Evolutionary conservation across 2,888 invertebrate species (phyloP).

Genomic region (Caenorhabditis sinica): DNA sequence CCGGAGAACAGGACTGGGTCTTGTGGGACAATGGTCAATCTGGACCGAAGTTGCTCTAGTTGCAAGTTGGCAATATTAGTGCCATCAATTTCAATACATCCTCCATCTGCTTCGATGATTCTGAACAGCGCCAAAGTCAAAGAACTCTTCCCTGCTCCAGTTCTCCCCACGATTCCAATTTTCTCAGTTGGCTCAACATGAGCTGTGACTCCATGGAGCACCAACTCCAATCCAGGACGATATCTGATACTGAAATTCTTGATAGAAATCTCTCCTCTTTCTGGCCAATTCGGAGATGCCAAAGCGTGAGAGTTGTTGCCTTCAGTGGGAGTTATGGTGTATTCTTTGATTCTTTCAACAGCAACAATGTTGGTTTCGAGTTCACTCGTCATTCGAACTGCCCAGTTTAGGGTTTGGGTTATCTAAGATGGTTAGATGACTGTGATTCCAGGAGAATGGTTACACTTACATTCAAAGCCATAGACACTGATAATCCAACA

Average conservation of each 20-base stretch:
- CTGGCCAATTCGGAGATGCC: conserved; percentile 81
- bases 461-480: conserved; percentile 84
- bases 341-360: conserved; percentile 83
- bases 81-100: conserved; percentile 91
- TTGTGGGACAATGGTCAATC: conserved; percentile 89
- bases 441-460: neutral
- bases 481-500: conserved; percentile 86
- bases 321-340: conserved; percentile 84
- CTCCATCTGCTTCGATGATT: conserved; percentile 90
- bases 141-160: conserved; percentile 89
- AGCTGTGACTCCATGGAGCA: conserved; percentile 90
- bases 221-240: conserved; percentile 87
- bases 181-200: conserved; percentile 91
- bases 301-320: conserved; percentile 74
- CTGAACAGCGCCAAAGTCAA: conserved; percentile 92
- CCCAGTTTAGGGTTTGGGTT: conserved; percentile 91
- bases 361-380: conserved; percentile 84
- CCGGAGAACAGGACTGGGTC: conserved; percentile 97
- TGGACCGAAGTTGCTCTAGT: conserved; percentile 87
- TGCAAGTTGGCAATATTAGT: conserved; percentile 64
- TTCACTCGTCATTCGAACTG: conserved; percentile 92
- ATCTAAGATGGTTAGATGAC: conserved; percentile 66
- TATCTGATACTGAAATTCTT: conserved; percentile 80
- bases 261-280: conserved; percentile 81
- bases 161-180: conserved; percentile 85